phyloP scores from a whole-genome alignment of 2,888 invertebrate genomes.

The Mesorhabditis belari region DNA sequence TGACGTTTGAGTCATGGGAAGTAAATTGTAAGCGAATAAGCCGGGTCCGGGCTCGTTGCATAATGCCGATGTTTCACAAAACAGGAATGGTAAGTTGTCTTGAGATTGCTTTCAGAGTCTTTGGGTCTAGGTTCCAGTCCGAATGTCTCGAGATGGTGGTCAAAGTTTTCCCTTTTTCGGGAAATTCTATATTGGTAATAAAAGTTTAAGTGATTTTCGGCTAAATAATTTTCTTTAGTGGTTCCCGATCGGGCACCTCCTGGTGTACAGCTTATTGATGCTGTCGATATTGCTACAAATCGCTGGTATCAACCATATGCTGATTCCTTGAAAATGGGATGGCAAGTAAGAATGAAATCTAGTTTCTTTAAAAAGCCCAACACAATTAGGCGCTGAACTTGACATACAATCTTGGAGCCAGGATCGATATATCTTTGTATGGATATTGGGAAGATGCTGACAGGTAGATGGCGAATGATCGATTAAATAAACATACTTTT shows the following conservation, averaged over 20 bases:
- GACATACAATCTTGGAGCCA: conserved; percentile 43
- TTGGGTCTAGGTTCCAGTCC: conserved; percentile 13
- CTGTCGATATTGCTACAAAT: conserved; percentile 32
- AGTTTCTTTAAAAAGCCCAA: background rate
- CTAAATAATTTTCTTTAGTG: conserved; percentile 27
- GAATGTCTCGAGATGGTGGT: conserved; percentile 51
- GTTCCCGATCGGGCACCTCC: conserved; percentile 32
- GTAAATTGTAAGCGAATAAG: conserved; percentile 34
- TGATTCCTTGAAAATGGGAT: background rate
- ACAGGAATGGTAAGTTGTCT: conserved; percentile 40
- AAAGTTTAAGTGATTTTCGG: background rate
- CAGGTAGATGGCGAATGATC: conserved; percentile 1
- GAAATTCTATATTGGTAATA: conserved; percentile 42
- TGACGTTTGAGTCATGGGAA: conserved; percentile 38
- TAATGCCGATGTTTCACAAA: conserved; percentile 51
- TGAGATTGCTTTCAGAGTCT: background rate
- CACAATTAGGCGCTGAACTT: conserved; percentile 32
- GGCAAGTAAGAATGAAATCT: background rate
- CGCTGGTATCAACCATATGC: conserved; percentile 19
- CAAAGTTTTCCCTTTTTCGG: conserved; percentile 48
- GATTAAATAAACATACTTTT: conserved; percentile 1
- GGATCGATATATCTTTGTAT: conserved; percentile 45
- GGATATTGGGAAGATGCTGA: conserved; percentile 51
- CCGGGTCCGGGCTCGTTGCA: conserved; percentile 43
- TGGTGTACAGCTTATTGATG: conserved; percentile 28